A percentile compares a stretch with the other conserved stretches of the same genome.
phyloP scores from a whole-genome alignment of 2,113 vertebrate species.

The Seriola quinqueradiata region DNA sequence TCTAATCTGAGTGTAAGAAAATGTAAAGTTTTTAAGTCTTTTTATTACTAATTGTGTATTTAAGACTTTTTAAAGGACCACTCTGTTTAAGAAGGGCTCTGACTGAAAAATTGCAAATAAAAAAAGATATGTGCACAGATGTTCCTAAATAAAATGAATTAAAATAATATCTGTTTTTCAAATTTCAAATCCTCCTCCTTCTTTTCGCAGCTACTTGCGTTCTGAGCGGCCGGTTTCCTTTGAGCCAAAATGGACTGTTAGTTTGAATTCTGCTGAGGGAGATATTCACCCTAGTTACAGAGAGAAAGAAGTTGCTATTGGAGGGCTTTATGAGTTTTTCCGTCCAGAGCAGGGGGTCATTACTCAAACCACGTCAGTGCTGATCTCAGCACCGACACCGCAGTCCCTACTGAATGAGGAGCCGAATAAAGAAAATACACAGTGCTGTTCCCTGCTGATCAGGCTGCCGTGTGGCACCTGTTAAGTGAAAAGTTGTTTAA shows the following conservation, averaged over 20 bases:
- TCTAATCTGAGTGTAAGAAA: too few species aligned
- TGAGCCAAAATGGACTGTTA: constrained; percentile 50
- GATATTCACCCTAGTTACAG: constrained; percentile 53
- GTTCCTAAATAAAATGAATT: too few species aligned
- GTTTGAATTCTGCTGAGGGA: constrained; percentile 33
- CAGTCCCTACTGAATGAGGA: constrained; percentile 22
- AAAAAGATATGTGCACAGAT: too few species aligned
- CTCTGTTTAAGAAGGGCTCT: too few species aligned
- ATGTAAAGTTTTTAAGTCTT: too few species aligned
- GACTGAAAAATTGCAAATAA: too few species aligned
- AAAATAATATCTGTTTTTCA: too few species aligned
- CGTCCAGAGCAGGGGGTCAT: constrained; percentile 47
- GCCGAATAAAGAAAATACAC: constrained; percentile 38
- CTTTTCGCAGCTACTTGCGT: too few species aligned
- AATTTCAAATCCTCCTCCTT: too few species aligned
- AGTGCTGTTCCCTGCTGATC: constrained; percentile 31
- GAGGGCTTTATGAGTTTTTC: constrained; percentile 60
- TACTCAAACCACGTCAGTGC: constrained; percentile 52
- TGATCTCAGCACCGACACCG: constrained; percentile 20
- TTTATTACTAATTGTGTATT: too few species aligned
- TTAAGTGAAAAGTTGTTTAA: constrained; percentile 35
- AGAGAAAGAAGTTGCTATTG: constrained; percentile 39
- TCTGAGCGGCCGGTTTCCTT: constrained; percentile 16
- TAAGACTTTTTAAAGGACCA: too few species aligned
- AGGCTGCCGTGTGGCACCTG: constrained; percentile 4